phyloP scores from a whole-genome alignment of 2,888 invertebrate species.

The Sminthurinus aureus region DNA sequence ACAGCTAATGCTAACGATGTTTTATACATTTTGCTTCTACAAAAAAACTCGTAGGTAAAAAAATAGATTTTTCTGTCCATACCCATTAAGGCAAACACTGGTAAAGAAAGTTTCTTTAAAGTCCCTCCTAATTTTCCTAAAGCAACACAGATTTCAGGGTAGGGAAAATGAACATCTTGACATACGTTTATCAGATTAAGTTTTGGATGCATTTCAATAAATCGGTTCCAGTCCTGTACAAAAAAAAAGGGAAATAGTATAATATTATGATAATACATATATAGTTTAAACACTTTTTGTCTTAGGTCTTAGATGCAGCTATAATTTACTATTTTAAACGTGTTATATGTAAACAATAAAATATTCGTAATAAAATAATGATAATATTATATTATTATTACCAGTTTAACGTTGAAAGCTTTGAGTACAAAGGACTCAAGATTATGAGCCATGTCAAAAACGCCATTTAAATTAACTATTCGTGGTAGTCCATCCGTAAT shows the following conservation, averaged over 20 bases:
- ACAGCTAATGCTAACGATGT: no score
- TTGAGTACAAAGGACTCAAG: constrained; percentile 47
- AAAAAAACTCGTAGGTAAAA: background rate
- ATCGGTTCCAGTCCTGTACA: constrained; percentile 52
- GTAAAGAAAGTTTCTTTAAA: constrained; percentile 49
- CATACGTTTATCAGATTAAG: constrained; percentile 45
- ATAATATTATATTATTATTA: constrained; percentile 31
- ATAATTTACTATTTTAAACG: background rate
- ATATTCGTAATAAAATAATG: background rate
- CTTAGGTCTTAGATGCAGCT: no score
- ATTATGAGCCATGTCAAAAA: constrained; percentile 47
- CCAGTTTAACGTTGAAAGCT: constrained; percentile 55
- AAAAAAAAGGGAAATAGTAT: background rate
- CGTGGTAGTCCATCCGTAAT: constrained; percentile 50
- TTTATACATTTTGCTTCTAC: no score
- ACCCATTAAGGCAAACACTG: constrained; percentile 51
- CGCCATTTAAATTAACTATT: constrained; percentile 45
- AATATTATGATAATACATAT: background rate
- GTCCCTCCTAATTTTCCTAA: constrained; percentile 40
- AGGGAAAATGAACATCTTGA: constrained; percentile 45
- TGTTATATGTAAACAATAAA: background rate
- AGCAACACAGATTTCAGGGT: constrained; percentile 51
- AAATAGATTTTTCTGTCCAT: constrained; percentile 1
- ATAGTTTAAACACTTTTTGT: background rate
- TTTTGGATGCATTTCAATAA: constrained; percentile 50